Base-by-base conservation (phyloP, 2,797 vertebrate species). In the Furcifer pardalis region DNA sequence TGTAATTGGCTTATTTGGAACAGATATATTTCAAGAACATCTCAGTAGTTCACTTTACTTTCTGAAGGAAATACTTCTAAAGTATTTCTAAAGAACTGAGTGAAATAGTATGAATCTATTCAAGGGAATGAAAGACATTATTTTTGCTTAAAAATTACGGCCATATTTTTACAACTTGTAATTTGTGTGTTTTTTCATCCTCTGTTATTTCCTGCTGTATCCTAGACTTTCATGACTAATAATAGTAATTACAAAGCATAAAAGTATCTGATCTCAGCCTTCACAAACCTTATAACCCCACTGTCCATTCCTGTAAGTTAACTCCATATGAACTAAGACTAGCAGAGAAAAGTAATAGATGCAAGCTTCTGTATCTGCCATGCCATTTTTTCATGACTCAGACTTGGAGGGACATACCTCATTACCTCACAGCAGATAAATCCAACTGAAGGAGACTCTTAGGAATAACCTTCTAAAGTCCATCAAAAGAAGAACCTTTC, bases 1-100 rank as follows among this genome's bases (percentile, higher is more conserved):
- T n/a, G 2, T 87, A 65, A 77, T 85, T 77, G 35, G 27, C 65
- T 30, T 79, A 52, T 86, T 82, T 82, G 71, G 62, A 88, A 71
- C 42, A 83, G 63, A 21, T n/a, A 9, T 2, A 60, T 84, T 52
- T 78, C 49, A 65, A n/a, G 42, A 66, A 35, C 74, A 73, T 1
- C 60, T 82, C 75, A 59, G 13, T 4, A 15, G 42, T 83, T 75
- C n/a, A 37, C 42, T 49, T 63, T 37, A 83, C 44, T 65, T 63
- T 25, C 60, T 60, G 46, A n/a, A 40, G 81, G 65, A 76, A 56
- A 17, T 21, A 42, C 40, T 83, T 83, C 62, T 76, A 66, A 52
- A 15, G 17, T 56, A 56, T 56, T 56, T 15, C 52, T 56, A 56
- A 23, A 23, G 25, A 68, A 76, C n/a, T n/a, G 15, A 66, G 32